Evolutionary conservation across 2,113 vertebrate species (phyloP), one percentile per base, ranked within the genome.

Genomic region (Tringa solitaria): DNA sequence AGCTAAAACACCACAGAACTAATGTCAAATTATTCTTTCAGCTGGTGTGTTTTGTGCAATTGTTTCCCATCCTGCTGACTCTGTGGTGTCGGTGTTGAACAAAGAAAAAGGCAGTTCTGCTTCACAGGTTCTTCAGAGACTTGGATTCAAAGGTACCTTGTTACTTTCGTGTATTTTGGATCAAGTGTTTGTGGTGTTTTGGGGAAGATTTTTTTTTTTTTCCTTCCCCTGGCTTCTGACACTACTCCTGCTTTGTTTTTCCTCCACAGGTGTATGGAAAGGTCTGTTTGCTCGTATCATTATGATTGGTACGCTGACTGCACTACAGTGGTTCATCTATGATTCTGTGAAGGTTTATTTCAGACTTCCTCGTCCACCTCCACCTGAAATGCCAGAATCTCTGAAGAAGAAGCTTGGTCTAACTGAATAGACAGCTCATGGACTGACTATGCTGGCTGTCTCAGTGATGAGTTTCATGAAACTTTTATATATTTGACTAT

Each of bases 261-360:
- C 32, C 92, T 89, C 63, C 81, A 5, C 95, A 99, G 99, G 99
- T 89, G 99, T 99, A 46, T 99, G 99, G 99, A 99, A 99, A 98
- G 99, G 99, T 69, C 98, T 99, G 8, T 97, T 99, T 16, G 99
- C 99, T 72, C 99, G 99, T 98, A 99, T 99, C 98, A 99, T 99
- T 96, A 99, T 99, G 99, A 99, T 99, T n/a, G 99, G 99, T 96
- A 99, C 99, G 17, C 97, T 99, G 96, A 99, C 99, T 33, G 99
- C 99, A 67, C 98, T 99, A 87, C 99, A 99, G 98, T 99, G 99
- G 99, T 99, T 99, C 98, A 99, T 99, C 98, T 99, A 99, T 10
- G 99, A 99, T 97, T 99, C 99, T 0, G 99, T 99, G 88, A 99
- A 99, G 98, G 99, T 99, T 68, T 99, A 99, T 98, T 99, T 99